Base-by-base conservation (phyloP, 2,888 invertebrate genomes). In the Tetragonisca angustula region DNA sequence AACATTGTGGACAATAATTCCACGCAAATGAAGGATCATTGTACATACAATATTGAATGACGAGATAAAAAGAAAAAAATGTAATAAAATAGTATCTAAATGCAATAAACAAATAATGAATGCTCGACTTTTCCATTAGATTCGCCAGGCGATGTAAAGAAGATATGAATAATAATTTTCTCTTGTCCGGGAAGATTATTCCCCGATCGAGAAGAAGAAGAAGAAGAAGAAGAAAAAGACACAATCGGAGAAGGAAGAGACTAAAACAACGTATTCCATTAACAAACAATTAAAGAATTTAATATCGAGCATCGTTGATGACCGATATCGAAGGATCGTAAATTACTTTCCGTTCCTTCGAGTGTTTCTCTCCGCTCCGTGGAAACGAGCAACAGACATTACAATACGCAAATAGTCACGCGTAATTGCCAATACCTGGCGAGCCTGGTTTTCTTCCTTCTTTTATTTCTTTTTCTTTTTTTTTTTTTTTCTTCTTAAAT, bases 241-340 rank as follows among this genome's bases (percentile, higher is more conserved):
- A 36, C 43, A 61, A 50, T 19, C 52, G 61, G 61, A 36, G 64
- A 72, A 61, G 65, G 68, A 72, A 64, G 64, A 69, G 73, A n/a
- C 49, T 27, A 15, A 50, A 54, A 54, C 19, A 69, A 69, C 27
- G 71, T 81, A 83, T 88, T 90, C 89, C 89, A 89, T 91, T 91
- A 89, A 88, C 88, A 86, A 91, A 88, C 77, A 88, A 88, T 85
- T 80, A 90, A 85, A 87, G 88, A 89, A 88, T 79, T 89, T 89
- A 88, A 88, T 89, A 79, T 78, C 61, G 71, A 80, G 76, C 65
- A 85, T 86, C n/a, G 72, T 24, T 50, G 68, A 71, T 54, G 76
- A 64, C 67, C 62, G 64, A 81, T 43, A 43, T 76, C 74, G 81
- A 77, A 83, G 82, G 56, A 79, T 83, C 76, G 83, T 56, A 81